Base-by-base conservation (phyloP, 2,888 invertebrate genomes). In the Diarsia brunnea region DNA sequence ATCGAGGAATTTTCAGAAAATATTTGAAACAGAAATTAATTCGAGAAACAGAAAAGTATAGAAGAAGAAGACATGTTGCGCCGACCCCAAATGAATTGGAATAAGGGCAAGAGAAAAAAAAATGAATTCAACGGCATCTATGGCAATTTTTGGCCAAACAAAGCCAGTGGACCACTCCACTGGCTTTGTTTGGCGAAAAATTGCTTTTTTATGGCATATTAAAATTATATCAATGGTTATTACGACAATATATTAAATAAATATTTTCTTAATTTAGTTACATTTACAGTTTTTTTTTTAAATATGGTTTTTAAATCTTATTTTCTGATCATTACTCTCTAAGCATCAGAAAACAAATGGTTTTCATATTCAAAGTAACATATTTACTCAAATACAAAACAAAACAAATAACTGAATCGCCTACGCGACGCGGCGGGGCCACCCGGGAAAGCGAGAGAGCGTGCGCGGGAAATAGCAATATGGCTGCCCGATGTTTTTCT, bases 401-500 rank as follows among this genome's bases (percentile, higher is more conserved):
- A 16, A 14, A 53, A 43, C 10, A 73, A 47, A 38, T 47, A 51
- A 24, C 19, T 7, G 10, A 45, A 21, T n/a, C 10, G 65, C 47
- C 24, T 61, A 78, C 24, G 80, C 67, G 66, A 78, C 24, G 80
- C 67, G 66, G 24, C 63, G 61, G 14, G 24, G 19, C 27, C 67
- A 24, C 78, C 38, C 21, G 70, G 49, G 83, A 85, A 83, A 84
- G 73, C 53, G 43, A 16, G 27, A 24, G 73, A 71, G 64, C 63
- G 64, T 45, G 83, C 86, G 83, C 69, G n/a, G 69, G 65, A 70
- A 83, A 81, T 83, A 73, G 45, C n/a, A 86, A 79, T 16, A 84
- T 84, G 86, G 79, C 84, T 16, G 70, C 67, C 38, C n/a, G 19
- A 14, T 58, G 61, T 63, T 85, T 84, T 82, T 84, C 69, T 49